A percentile compares a stretch with the other conserved stretches of the same genome.
Conservation (phyloP, 2,797 vertebrate species). For the Sebastes taczanowskii region DNA sequence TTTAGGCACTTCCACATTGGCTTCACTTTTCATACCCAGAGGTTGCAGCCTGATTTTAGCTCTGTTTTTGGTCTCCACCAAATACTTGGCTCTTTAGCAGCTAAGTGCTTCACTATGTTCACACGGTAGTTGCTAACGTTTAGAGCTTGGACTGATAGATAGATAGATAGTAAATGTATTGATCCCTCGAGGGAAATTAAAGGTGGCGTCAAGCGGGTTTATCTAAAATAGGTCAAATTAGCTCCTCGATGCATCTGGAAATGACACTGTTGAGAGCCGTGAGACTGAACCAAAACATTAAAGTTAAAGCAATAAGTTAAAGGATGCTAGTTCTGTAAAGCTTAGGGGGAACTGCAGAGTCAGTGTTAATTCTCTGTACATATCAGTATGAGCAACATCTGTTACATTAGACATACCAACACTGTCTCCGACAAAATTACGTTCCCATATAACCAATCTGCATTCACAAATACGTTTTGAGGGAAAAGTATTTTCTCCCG, state of each 20-base stretch:
- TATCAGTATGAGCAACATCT: neutral
- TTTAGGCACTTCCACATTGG: too few species aligned
- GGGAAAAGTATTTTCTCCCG: too few species aligned
- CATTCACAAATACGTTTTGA: too few species aligned
- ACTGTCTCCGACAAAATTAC: too few species aligned
- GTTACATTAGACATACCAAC: neutral
- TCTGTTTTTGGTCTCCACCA: neutral
- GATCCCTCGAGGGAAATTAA: too few species aligned
- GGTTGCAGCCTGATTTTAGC: neutral
- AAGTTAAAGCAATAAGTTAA: neutral
- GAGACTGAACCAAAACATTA: neutral
- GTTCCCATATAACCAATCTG: too few species aligned
- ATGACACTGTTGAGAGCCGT: neutral
- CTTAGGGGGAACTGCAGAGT: neutral
- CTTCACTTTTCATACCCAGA: too few species aligned
- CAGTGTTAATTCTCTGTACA: neutral
- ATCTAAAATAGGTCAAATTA: neutral
- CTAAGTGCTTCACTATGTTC: neutral
- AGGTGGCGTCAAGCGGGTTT: neutral
- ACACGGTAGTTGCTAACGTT: too few species aligned
- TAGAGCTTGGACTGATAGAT: too few species aligned
- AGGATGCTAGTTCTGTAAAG: neutral
- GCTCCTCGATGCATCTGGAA: neutral
- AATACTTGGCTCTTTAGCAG: neutral
- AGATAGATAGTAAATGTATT: too few species aligned